Conservation (phyloP, 2,888 invertebrate genomes). For the Malthinus flaveolus region DNA sequence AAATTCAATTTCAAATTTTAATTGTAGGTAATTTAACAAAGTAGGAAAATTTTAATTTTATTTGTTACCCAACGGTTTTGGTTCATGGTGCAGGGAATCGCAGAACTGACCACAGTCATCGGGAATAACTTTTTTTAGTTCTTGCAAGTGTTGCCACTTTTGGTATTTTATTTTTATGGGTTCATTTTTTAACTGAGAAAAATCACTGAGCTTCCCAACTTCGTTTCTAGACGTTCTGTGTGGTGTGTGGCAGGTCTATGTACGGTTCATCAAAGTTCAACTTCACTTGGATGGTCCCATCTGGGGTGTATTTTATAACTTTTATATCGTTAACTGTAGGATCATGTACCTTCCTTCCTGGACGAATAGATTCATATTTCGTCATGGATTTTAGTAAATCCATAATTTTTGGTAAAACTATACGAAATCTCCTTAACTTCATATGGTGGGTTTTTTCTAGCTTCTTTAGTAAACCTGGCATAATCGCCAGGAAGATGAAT, state of each 20-base stretch:
- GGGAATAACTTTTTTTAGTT: neutral
- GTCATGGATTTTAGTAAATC: neutral
- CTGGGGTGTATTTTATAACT: neutral
- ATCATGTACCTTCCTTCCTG: neutral
- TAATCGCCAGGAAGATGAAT: neutral
- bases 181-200: neutral
- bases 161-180: neutral
- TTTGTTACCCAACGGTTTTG: neutral
- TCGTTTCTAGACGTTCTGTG: neutral
- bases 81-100: neutral
- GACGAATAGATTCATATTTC: neutral
- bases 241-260: neutral
- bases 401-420: neutral
- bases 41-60: too few relatives aligned
- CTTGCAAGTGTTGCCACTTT: conserved; percentile 4
- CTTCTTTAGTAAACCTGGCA: neutral
- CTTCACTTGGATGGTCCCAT: neutral
- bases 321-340: neutral
- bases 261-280: neutral
- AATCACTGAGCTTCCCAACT: neutral
- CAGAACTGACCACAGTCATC: neutral
- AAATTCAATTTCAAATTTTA: too few relatives aligned
- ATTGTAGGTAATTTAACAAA: too few relatives aligned
- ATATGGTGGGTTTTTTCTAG: conserved; percentile 2
- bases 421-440: neutral